Evolutionary conservation across 1,140 invertebrate species (phyloP).

Genomic region (Rhagoletis pomonella): DNA sequence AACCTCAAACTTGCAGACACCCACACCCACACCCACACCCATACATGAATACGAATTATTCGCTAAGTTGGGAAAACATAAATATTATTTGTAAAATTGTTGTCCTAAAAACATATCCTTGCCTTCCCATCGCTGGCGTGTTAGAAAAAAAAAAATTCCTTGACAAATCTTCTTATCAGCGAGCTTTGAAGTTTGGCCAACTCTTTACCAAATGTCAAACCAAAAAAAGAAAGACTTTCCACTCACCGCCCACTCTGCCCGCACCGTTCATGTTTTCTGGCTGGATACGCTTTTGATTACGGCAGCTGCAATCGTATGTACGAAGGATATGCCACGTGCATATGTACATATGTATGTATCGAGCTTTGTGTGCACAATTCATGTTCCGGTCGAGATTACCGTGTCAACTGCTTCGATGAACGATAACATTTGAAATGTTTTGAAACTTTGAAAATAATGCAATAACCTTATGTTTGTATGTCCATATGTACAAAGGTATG

Average conservation of each 20-base stretch:
- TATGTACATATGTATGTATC: neutral
- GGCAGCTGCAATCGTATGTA: neutral
- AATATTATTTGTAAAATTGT: neutral
- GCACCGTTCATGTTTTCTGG: neutral
- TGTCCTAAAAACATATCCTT: neutral
- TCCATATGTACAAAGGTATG: neutral
- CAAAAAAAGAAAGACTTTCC: neutral
- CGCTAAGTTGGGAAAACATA: neutral
- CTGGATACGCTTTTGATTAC: neutral
- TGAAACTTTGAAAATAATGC: neutral
- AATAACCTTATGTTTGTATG: neutral
- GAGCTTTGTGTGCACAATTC: neutral
- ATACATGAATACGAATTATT: neutral
- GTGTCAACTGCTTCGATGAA: conserved; percentile 52
- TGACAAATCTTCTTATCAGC: conserved; percentile 55
- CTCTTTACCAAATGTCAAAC: conserved; percentile 33
- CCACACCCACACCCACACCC: neutral
- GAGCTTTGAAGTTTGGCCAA: conserved; percentile 50
- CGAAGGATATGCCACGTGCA: neutral
- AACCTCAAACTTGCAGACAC: neutral
- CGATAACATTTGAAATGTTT: conserved; percentile 44
- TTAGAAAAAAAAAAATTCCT: neutral
- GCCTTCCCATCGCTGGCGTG: neutral
- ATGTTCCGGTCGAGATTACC: conserved; percentile 55
- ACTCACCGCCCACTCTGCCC: too few species aligned